Conservation (phyloP, 2,113 vertebrate species). For the Tragelaphus buxtoni region DNA sequence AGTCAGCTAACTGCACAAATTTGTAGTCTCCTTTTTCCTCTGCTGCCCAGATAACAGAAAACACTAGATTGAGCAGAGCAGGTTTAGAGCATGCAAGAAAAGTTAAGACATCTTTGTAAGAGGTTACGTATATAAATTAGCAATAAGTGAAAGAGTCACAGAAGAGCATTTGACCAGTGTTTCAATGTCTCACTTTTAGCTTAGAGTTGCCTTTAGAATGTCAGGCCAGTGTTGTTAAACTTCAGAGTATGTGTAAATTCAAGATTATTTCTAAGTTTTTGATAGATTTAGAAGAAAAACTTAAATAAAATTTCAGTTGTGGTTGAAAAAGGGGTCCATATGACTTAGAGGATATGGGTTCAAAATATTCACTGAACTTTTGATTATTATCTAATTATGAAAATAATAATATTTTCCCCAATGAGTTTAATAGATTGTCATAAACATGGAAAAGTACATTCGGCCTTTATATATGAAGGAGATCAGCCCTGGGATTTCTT, state of each 20-base stretch:
- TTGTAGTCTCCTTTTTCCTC: background rate
- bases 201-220: background rate
- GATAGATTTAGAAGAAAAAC: background rate
- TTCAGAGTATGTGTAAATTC: background rate
- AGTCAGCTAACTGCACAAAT: background rate
- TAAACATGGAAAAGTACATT: background rate
- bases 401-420: background rate
- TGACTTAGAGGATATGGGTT: background rate
- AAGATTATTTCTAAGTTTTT: background rate
- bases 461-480: background rate
- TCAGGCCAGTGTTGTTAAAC: background rate
- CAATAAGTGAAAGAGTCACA: background rate
- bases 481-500: too few relatives aligned
- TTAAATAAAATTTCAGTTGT: background rate
- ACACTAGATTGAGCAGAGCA: background rate
- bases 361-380: background rate
- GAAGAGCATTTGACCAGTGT: background rate
- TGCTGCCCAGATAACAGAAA: background rate
- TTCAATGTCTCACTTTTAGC: background rate
- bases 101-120: background rate
- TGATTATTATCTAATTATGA: background rate
- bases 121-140: background rate
- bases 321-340: background rate
- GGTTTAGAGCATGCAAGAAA: background rate
- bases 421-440: background rate